Evolutionary conservation across 2,113 vertebrate species (phyloP).

Genomic region (Tragelaphus imberbis): DNA sequence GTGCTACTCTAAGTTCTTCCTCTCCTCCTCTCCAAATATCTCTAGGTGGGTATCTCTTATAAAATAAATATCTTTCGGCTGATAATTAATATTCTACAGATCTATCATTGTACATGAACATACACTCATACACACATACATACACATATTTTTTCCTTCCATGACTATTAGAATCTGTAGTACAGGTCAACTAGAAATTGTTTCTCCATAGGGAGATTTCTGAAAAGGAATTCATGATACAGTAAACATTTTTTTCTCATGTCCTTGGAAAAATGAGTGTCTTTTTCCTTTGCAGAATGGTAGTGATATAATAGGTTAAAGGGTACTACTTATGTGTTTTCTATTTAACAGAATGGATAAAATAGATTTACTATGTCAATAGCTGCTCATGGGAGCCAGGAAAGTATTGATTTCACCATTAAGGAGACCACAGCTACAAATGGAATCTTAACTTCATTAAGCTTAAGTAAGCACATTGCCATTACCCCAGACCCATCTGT

Average conservation of each 20-base stretch:
- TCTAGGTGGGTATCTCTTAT: not conserved
- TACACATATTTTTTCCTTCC: not conserved
- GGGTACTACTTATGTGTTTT: constrained; percentile 9
- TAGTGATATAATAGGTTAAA: constrained; percentile 32
- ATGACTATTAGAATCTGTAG: not conserved
- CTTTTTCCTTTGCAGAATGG: not conserved
- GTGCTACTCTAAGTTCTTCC: not conserved
- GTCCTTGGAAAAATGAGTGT: not conserved
- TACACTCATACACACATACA: not conserved
- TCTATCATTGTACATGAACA: not conserved
- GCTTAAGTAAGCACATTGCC: constrained; percentile 37
- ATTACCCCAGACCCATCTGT: constrained; percentile 34
- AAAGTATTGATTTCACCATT: constrained; percentile 68
- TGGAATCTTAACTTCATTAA: constrained; percentile 67
- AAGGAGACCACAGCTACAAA: constrained; percentile 20
- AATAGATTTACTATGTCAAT: constrained; percentile 48
- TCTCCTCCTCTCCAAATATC: not conserved
- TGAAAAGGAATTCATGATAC: not conserved
- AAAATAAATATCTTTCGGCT: not conserved
- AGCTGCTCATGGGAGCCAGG: not conserved
- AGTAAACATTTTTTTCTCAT: not conserved
- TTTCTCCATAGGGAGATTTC: not conserved
- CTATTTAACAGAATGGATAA: constrained; percentile 48
- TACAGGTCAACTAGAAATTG: not conserved
- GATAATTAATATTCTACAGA: not conserved